Conservation (phyloP, 1,140 invertebrate genomes). For the Vanessa atalanta region DNA sequence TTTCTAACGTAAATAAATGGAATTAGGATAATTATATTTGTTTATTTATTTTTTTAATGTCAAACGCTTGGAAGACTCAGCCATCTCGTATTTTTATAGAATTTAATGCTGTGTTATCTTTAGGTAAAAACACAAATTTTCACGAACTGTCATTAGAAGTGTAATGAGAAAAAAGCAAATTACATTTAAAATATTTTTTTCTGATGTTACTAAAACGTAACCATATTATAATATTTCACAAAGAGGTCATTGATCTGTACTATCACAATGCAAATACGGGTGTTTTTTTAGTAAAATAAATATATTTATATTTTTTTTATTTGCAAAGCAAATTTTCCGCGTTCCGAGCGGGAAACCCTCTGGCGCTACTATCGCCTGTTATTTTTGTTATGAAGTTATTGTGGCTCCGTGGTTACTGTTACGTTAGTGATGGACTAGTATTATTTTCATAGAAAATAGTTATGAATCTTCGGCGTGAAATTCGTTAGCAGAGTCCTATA, state of each 20-base stretch:
- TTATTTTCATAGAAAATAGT: constrained; percentile 33
- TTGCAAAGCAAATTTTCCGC: constrained; percentile 43
- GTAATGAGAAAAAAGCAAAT: too few relatives aligned
- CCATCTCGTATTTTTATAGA: too few relatives aligned
- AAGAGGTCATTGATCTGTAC: background rate
- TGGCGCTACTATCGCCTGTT: constrained; percentile 25
- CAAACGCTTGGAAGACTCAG: too few relatives aligned
- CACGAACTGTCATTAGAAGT: too few relatives aligned
- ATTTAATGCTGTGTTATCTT: too few relatives aligned
- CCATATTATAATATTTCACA: too few relatives aligned
- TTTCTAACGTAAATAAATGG: background rate
- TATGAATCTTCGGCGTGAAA: background rate
- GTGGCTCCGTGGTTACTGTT: background rate
- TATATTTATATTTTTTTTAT: constrained; percentile 42
- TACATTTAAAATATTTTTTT: too few relatives aligned
- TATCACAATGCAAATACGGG: constrained; percentile 11
- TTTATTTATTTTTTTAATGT: too few relatives aligned
- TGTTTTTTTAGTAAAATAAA: constrained; percentile 35
- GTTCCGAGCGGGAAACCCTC: constrained; percentile 34
- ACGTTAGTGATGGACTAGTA: background rate
- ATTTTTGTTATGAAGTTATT: constrained; percentile 28
- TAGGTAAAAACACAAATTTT: too few relatives aligned
- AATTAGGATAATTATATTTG: too few relatives aligned
- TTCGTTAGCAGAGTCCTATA: too few relatives aligned
- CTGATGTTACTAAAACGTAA: too few relatives aligned